A percentile compares a stretch with the other conserved stretches of the same genome.
Conservation (phyloP, 1,140 invertebrate genomes). For the Myzus persicae region DNA sequence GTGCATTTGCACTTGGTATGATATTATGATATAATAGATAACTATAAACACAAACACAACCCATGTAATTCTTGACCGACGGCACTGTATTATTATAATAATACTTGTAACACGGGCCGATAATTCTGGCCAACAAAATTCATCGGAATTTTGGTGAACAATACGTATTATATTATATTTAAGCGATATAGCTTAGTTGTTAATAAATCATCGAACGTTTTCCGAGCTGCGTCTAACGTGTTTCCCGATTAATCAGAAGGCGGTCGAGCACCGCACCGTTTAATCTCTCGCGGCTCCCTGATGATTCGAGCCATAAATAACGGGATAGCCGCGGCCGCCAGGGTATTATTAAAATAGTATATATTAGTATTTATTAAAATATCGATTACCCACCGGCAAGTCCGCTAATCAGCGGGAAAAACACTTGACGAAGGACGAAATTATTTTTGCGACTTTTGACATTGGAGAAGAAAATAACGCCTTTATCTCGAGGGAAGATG, state of each 20-base stretch:
- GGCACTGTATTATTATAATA: not conserved
- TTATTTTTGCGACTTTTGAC: not conserved
- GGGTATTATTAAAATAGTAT: not conserved
- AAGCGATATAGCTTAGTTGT: not conserved
- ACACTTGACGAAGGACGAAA: not conserved
- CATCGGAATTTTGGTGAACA: not conserved
- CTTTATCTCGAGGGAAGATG: not conserved
- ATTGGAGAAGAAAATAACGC: not conserved
- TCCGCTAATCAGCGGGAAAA: not conserved
- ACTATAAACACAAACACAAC: not conserved
- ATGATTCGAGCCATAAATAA: not conserved
- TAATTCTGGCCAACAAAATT: not conserved
- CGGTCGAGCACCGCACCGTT: not conserved
- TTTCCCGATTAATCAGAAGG: not conserved
- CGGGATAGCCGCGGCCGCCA: not conserved
- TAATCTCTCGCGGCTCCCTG: not conserved
- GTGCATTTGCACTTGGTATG: no score
- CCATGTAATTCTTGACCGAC: not conserved
- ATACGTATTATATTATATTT: not conserved
- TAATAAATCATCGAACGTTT: not conserved
- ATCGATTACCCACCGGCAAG: not conserved
- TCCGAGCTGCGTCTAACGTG: not conserved
- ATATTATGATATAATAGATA: not conserved
- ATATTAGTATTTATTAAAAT: slow-evolving; percentile 5
- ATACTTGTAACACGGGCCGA: not conserved